Percentiles rank a stretch among this genome's conserved stretches.
These are phyloP conservation scores for Pantherophis alleghaniensis DNA, from an alignment of 2,797 vertebrate species.

Conservation along the genomic window DNA sequence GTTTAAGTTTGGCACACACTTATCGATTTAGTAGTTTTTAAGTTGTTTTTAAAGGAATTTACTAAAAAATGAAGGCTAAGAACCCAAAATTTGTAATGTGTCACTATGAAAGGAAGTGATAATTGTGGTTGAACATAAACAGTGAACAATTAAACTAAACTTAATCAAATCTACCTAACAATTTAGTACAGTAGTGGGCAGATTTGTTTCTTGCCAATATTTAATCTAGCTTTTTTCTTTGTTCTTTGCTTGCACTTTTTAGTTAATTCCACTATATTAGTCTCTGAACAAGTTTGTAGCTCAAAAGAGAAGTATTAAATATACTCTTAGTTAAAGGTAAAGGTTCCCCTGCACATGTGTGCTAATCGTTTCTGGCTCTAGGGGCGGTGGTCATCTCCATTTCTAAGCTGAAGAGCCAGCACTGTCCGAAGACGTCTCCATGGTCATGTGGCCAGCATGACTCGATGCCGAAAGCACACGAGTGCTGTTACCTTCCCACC, in stretches of 20 bases:
- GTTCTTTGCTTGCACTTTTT: not conserved
- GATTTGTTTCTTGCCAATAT: not conserved
- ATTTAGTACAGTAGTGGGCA: not conserved
- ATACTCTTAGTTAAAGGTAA: not conserved
- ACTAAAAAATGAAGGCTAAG: not conserved
- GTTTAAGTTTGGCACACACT: not conserved
- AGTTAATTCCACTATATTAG: not conserved
- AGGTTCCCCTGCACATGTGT: no score
- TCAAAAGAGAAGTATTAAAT: not conserved
- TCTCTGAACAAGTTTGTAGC: not conserved
- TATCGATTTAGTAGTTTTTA: not conserved
- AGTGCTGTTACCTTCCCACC: no score
- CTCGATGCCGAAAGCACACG: no score
- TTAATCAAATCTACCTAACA: not conserved
- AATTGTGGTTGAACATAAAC: not conserved
- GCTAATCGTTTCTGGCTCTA: no score
- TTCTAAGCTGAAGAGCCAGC: no score
- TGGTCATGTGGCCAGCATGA: no score
- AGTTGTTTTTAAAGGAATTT: not conserved
- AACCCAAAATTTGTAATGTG: not conserved
- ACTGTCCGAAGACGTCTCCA: no score
- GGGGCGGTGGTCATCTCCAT: no score
- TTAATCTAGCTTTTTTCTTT: not conserved
- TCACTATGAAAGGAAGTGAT: not conserved
- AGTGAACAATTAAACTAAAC: not conserved